Evolutionary conservation across 2,888 invertebrate genomes (phyloP).

Genomic region (Lithophane semibrunnea): DNA sequence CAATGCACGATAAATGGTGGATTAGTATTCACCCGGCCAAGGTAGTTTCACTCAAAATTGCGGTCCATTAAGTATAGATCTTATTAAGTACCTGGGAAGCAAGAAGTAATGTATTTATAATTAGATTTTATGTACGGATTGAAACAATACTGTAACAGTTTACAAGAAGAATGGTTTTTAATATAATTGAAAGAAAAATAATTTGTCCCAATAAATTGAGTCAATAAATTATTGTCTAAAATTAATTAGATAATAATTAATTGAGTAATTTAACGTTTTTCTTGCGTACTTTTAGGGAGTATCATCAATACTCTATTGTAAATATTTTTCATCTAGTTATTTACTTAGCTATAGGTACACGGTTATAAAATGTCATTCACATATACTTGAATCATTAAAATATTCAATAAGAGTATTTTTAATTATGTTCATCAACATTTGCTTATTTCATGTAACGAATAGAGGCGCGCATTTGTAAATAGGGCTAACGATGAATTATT

Average conservation of each 20-base stretch:
- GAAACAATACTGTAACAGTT: background rate
- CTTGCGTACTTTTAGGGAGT: background rate
- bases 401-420: conserved; percentile 9
- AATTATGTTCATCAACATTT: conserved; percentile 23
- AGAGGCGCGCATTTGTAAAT: conserved; percentile 73
- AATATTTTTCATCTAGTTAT: conserved; percentile 37
- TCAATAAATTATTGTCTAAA: background rate
- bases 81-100: conserved; percentile 44
- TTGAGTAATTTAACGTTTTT: background rate
- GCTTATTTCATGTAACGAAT: conserved; percentile 44
- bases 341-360: background rate
- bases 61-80: conserved; percentile 45
- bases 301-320: conserved; percentile 38
- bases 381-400: conserved; percentile 9
- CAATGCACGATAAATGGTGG: conserved; percentile 73
- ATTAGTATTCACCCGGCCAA: conserved; percentile 38
- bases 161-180: no score
- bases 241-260: background rate
- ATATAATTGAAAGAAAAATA: conserved; percentile 10
- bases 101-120: conserved; percentile 29
- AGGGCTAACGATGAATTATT: conserved; percentile 57
- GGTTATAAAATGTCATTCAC: conserved; percentile 1
- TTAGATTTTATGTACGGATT: conserved; percentile 8
- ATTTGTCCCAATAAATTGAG: background rate
- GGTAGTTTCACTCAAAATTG: conserved; percentile 33